Percentiles rank a stretch among this genome's conserved stretches.
These are phyloP conservation scores for Acanthornis magna DNA, from an alignment of 2,797 vertebrate species.

Conservation along the genomic window DNA sequence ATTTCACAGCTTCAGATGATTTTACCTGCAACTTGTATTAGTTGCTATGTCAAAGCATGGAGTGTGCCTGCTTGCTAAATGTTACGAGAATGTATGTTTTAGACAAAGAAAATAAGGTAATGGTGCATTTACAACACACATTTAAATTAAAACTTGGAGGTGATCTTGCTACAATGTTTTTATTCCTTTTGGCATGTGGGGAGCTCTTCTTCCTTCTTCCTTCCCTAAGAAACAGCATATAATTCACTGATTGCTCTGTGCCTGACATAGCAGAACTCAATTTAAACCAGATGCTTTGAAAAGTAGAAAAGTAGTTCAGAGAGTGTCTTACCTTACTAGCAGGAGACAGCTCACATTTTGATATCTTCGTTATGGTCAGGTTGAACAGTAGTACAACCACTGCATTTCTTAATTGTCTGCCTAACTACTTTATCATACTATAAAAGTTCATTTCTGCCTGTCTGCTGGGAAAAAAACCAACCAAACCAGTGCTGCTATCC, in stretches of 20 bases:
- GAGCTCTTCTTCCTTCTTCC: not conserved
- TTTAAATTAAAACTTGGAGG: not conserved
- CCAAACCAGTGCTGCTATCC: not conserved
- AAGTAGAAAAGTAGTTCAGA: slow-evolving; percentile 14
- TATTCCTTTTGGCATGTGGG: not conserved
- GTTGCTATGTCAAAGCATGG: not conserved
- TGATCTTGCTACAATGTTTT: not conserved
- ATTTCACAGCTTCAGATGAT: not conserved
- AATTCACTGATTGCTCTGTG: not conserved
- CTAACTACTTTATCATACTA: not conserved
- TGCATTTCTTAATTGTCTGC: not conserved
- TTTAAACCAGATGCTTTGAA: slow-evolving; percentile 12
- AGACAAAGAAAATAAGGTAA: not conserved
- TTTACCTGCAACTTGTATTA: not conserved
- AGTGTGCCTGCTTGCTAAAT: not conserved
- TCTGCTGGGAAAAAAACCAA: not conserved
- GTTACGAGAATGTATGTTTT: not conserved
- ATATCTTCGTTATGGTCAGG: not conserved
- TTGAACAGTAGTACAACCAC: not conserved
- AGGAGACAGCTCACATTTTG: not conserved
- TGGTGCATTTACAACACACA: not conserved
- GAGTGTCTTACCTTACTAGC: not conserved
- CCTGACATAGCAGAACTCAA: not conserved
- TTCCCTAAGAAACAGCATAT: not conserved
- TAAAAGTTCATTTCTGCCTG: not conserved